These are phyloP conservation scores for Hypanus sabinus DNA, from an alignment of 2,113 vertebrate genomes.

Conservation along the genomic window DNA sequence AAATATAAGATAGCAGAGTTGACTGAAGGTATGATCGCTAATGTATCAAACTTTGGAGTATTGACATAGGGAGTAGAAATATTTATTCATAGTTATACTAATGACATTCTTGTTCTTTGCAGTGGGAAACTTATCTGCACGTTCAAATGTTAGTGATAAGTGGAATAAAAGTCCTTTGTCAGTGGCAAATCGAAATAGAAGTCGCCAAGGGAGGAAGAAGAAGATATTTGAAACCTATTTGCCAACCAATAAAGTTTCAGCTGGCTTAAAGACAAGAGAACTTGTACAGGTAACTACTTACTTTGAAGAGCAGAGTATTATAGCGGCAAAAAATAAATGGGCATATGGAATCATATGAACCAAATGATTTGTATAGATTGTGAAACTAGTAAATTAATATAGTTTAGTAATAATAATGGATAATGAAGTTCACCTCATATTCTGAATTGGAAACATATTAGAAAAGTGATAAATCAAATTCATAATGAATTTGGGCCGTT, in stretches of 20 bases:
- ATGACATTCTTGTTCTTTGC: constrained; percentile 40
- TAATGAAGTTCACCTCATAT: neutral
- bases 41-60: neutral
- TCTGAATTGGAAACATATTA: neutral
- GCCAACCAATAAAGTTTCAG: constrained; percentile 71
- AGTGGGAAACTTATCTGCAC: constrained; percentile 52
- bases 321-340: neutral
- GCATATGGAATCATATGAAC: neutral
- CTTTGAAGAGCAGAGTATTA: neutral
- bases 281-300: constrained; percentile 74
- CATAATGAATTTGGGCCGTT: neutral
- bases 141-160: constrained; percentile 57
- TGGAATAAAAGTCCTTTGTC: constrained; percentile 49
- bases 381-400: neutral
- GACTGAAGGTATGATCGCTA: neutral
- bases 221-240: constrained; percentile 82
- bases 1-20: neutral
- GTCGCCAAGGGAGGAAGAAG: constrained; percentile 64
- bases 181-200: constrained; percentile 43
- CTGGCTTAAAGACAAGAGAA: constrained; percentile 79
- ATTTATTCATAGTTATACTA: neutral
- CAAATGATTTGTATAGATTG: neutral
- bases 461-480: neutral
- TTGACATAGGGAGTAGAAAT: neutral
- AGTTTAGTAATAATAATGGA: neutral